A percentile compares a stretch with the other conserved stretches of the same genome.
Evolutionary conservation across 2,797 vertebrate species (phyloP).

Genomic region (Trachops cirrhosus): DNA sequence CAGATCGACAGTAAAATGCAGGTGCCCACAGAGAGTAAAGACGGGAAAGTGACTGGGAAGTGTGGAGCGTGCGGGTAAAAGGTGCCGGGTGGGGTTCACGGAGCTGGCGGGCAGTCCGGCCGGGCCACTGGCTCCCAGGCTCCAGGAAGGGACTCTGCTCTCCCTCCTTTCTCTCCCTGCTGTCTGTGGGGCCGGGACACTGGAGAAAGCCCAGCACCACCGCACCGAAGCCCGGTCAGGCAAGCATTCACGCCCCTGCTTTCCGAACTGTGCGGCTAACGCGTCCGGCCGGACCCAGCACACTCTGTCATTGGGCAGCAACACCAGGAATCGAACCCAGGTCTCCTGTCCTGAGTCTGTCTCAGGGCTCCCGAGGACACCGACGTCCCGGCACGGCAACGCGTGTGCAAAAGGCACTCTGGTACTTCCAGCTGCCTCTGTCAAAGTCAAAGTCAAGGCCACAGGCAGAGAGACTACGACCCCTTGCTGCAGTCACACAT

Average conservation of each 20-base stretch:
- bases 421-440: neutral
- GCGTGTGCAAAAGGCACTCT: neutral
- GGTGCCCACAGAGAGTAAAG: neutral
- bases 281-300: neutral
- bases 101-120: neutral
- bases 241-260: neutral
- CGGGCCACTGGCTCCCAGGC: neutral
- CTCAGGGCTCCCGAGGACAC: neutral
- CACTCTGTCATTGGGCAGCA: neutral
- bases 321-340: neutral
- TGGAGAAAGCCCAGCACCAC: no score
- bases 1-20: neutral
- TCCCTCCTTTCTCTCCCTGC: neutral
- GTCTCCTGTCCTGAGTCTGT: neutral
- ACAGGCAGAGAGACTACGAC: neutral
- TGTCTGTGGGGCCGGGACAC: neutral
- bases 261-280: neutral
- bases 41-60: neutral
- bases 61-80: neutral
- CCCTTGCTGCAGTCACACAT: neutral
- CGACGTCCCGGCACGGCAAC: neutral
- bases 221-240: neutral
- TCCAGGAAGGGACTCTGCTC: no score
- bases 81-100: neutral
- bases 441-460: neutral